Percentiles rank a stretch among this genome's conserved stretches.
phyloP scores from a whole-genome alignment of 2,113 vertebrate species.

The Mus spicilegus region DNA sequence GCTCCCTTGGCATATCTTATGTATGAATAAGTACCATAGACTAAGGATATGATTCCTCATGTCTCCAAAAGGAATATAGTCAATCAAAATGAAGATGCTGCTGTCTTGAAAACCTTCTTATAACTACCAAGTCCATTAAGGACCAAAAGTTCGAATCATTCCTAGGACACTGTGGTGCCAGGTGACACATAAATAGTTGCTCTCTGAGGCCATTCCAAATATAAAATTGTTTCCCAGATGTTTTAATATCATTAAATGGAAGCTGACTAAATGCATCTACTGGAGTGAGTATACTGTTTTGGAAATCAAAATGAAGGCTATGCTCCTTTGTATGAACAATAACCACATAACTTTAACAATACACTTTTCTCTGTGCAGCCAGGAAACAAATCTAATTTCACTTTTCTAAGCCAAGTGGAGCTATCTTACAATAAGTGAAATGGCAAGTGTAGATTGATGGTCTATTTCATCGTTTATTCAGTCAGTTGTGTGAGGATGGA shows the following conservation, averaged over 20 bases:
- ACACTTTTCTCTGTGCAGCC: background rate
- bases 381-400: background rate
- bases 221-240: background rate
- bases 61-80: background rate
- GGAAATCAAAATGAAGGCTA: conserved; percentile 31
- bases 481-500: background rate
- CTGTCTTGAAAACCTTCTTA: background rate
- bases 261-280: background rate
- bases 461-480: conserved; percentile 47
- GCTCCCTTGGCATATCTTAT: background rate
- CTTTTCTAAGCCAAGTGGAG: conserved; percentile 35
- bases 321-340: conserved; percentile 32
- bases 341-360: conserved; percentile 14
- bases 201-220: conserved; percentile 33
- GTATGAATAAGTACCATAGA: background rate
- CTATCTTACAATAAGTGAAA: conserved; percentile 12
- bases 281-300: background rate
- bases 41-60: background rate
- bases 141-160: background rate
- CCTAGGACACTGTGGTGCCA: background rate
- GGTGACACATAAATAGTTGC: background rate
- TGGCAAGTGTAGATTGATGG: background rate
- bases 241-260: background rate
- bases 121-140: background rate
- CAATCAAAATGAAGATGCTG: background rate